Evolutionary conservation across 2,113 vertebrate genomes (phyloP), one percentile per base, ranked within the genome.

Genomic region (Heliornis fulica): DNA sequence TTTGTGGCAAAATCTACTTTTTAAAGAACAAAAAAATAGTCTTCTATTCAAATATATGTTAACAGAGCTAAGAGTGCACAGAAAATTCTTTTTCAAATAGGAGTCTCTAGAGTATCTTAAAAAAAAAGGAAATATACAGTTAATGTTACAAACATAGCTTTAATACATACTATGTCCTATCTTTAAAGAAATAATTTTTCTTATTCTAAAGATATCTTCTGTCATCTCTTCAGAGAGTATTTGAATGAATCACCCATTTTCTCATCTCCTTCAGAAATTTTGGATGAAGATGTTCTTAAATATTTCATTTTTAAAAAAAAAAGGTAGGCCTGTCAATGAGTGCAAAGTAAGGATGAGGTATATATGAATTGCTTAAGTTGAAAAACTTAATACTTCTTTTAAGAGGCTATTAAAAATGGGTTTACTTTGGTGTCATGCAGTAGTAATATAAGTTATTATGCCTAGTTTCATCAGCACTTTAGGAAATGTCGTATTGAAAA

Each of bases 401-500:
- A 53, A 79, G 87, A 75, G 20, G 3, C 2, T 56, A n/a, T 86
- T 82, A 76, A 31, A 83, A 45, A 15, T 43, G 31, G 10, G 41
- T 94, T 69, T 85, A 85, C 43, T 79, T 87, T 15, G 7, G 16
- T 87, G 96, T 95, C 70, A 94, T 54, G 29, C 10, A 54, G 40
- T 83, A 79, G n/a, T 57, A 94, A n/a, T 64, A 63, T 40, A 93
- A 94, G 17, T 64, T 43, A 85, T 66, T 7, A 72, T 91, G 25
- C 17, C 59, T 91, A 34, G n/a, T 83, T 97, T 96, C 48, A 91
- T 82, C 76, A 97, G 48, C 40, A 94, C 11, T 60, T 95, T 96
- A 95, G 72, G 70, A 94, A 96, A 94, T 85, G 32, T 43, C 65
- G 76, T 60, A 31, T 28, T 63, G 38, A 45, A 97, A 95, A 80